A percentile compares a stretch with the other conserved stretches of the same genome.
Conservation (phyloP, 2,888 invertebrate genomes). For the Uloborus plumipes region DNA sequence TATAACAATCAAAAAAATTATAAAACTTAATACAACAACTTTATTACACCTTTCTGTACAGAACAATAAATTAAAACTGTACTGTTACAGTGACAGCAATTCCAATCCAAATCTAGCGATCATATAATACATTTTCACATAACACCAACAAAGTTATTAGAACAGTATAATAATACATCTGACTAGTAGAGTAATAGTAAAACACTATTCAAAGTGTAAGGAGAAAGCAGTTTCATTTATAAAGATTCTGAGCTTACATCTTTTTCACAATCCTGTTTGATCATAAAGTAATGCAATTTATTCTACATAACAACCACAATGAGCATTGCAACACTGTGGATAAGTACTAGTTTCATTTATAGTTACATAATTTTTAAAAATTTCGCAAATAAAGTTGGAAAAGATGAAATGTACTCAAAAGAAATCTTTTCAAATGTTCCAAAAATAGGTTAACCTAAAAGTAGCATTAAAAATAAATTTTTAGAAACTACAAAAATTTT, state of each 20-base stretch:
- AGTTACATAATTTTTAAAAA: too few species aligned
- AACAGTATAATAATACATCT: constrained; percentile 40
- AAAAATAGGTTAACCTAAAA: too few species aligned
- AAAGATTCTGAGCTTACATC: constrained; percentile 27
- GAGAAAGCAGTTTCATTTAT: constrained; percentile 38
- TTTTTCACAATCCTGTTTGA: constrained; percentile 5
- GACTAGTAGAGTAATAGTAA: constrained; percentile 49
- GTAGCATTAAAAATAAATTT: too few species aligned
- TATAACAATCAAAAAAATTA: too few species aligned
- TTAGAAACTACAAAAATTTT: too few species aligned
- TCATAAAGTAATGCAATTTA: constrained; percentile 5
- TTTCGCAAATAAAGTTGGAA: too few species aligned
- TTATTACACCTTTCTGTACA: constrained; percentile 61
- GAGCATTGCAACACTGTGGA: constrained; percentile 13
- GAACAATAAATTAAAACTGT: constrained; percentile 58
- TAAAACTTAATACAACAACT: constrained; percentile 36
- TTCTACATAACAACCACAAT: constrained; percentile 3
- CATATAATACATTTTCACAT: constrained; percentile 44
- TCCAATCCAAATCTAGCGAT: constrained; percentile 46
- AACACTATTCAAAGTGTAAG: constrained; percentile 45
- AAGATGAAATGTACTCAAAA: too few species aligned
- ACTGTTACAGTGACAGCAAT: constrained; percentile 53
- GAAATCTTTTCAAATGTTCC: too few species aligned
- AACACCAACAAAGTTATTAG: constrained; percentile 58
- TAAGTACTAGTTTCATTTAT: constrained; percentile 7